Evolutionary conservation across 2,113 vertebrate genomes (phyloP).

Genomic region (Grammomys surdaster): DNA sequence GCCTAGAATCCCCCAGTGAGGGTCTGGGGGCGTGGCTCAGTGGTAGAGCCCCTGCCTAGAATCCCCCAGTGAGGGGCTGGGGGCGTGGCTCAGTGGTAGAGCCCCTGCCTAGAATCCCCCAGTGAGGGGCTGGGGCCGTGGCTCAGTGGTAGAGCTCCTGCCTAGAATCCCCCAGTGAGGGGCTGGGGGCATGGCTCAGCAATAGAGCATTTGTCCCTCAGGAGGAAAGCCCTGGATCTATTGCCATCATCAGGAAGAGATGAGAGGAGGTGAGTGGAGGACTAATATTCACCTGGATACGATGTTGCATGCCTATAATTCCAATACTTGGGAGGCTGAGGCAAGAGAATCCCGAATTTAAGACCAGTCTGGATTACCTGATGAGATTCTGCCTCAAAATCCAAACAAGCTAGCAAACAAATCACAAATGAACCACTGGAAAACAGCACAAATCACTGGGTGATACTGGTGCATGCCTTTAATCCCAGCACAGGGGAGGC

Average conservation of each 20-base stretch:
- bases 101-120: no score
- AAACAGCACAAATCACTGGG: not conserved
- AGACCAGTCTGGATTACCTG: not conserved
- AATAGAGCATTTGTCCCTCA: not conserved
- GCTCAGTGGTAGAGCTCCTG: no score
- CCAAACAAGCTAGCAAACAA: not conserved
- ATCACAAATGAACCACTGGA: not conserved
- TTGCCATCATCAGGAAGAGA: not conserved
- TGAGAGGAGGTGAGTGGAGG: not conserved
- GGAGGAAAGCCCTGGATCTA: not conserved
- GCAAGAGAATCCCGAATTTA: not conserved
- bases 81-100: no score
- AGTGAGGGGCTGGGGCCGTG: no score
- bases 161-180: not conserved
- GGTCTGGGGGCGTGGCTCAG: no score
- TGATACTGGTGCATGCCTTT: rapidly evolving
- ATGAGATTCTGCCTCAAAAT: not conserved
- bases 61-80: not conserved
- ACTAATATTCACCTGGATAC: not conserved
- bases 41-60: no score
- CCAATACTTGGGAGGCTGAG: not conserved
- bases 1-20: no score
- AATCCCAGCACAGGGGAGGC: not conserved
- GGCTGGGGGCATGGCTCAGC: not conserved
- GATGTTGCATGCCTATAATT: not conserved